phyloP scores from a whole-genome alignment of 2,797 vertebrate species.

The Paguma larvata region DNA sequence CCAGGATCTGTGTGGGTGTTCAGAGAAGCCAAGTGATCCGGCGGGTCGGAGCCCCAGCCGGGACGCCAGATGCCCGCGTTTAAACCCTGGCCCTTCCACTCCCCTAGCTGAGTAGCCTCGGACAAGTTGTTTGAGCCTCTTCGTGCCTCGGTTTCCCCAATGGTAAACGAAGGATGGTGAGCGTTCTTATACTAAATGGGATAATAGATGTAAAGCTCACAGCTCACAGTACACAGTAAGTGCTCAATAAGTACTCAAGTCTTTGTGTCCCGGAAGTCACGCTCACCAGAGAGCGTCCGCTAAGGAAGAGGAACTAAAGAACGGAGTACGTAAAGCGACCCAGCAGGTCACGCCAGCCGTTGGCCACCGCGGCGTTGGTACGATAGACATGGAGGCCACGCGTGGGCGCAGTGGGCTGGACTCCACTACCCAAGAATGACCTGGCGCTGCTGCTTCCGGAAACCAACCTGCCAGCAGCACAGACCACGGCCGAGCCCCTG shows the following conservation, averaged over 20 bases:
- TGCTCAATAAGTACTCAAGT: neutral
- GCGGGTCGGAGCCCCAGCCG: too few relatives aligned
- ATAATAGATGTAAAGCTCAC: neutral
- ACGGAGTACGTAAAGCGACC: neutral
- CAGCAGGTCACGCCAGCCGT: too few relatives aligned
- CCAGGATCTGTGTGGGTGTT: neutral
- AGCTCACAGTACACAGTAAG: neutral
- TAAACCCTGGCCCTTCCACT: neutral
- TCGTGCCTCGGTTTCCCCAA: neutral
- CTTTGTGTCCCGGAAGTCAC: neutral
- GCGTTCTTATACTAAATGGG: neutral
- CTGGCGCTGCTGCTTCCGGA: neutral
- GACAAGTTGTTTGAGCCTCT: neutral
- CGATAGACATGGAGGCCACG: too few relatives aligned
- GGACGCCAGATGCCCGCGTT: neutral
- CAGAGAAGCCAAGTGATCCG: neutral
- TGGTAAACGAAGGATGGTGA: neutral
- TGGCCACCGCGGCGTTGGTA: neutral
- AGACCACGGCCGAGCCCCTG: neutral
- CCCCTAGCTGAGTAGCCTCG: neutral
- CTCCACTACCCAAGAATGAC: neutral
- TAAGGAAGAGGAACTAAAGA: neutral
- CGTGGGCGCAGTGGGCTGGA: fast-evolving
- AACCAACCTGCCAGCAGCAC: neutral
- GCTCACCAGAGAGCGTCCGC: neutral